phyloP scores from a whole-genome alignment of 2,888 invertebrate genomes.

The Acanthosepion pharaonis region DNA sequence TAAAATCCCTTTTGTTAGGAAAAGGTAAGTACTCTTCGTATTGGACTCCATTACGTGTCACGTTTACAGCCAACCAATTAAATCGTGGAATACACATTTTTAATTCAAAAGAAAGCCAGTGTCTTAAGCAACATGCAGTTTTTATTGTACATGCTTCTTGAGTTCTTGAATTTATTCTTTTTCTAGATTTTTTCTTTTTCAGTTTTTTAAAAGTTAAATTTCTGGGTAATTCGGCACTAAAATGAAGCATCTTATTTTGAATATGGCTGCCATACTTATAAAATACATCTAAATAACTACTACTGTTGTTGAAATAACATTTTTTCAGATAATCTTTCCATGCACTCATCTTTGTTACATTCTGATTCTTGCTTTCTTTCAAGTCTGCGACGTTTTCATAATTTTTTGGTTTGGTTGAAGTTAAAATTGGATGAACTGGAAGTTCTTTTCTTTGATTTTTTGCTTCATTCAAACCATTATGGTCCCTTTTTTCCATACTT shows the following conservation, averaged over 20 bases:
- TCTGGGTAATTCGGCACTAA: not conserved
- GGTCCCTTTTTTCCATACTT: not conserved
- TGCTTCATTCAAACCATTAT: not conserved
- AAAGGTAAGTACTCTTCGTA: not conserved
- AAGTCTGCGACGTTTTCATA: not conserved
- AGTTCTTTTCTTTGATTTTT: not conserved
- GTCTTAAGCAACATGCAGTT: not conserved
- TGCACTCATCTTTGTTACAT: not conserved
- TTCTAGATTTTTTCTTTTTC: not conserved
- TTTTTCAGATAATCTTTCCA: not conserved
- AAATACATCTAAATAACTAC: not conserved
- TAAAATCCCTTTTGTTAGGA: not conserved
- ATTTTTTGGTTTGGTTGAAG: not conserved
- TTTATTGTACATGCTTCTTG: not conserved
- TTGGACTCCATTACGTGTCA: not conserved
- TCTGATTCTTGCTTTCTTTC: not conserved
- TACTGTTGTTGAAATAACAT: not conserved
- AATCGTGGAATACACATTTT: conserved; percentile 34
- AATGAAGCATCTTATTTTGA: not conserved
- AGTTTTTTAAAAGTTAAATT: not conserved
- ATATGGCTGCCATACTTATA: not conserved
- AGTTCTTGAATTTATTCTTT: not conserved
- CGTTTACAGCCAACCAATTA: conserved; percentile 36
- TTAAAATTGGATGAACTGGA: not conserved
- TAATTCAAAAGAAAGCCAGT: not conserved